A percentile compares a stretch with the other conserved stretches of the same genome.
Conservation (phyloP, 2,113 vertebrate species). For the Melospiza georgiana region DNA sequence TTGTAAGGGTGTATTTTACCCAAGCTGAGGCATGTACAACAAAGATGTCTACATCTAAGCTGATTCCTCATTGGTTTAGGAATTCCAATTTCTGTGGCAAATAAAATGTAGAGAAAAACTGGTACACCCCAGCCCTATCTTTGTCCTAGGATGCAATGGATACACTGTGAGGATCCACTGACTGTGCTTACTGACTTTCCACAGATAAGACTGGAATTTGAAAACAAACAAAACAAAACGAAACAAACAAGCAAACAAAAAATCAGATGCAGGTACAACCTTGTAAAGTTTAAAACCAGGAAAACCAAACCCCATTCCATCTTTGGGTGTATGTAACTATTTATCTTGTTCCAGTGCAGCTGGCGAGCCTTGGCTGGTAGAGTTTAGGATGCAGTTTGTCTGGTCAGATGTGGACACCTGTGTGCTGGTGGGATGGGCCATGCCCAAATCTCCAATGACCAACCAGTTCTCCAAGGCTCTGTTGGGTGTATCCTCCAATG, state of each 20-base stretch:
- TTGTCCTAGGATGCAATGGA: not conserved
- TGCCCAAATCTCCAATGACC: not conserved
- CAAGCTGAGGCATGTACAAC: not conserved
- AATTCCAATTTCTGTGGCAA: not conserved
- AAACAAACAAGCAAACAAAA: not conserved
- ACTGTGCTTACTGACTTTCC: not conserved
- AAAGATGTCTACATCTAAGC: not conserved
- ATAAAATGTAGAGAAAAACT: not conserved
- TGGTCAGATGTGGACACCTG: not conserved
- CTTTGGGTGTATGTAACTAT: not conserved
- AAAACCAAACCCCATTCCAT: not conserved
- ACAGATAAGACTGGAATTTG: not conserved
- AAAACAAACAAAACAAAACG: not conserved
- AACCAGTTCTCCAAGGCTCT: not conserved
- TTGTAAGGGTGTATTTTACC: not conserved
- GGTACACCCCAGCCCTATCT: not conserved
- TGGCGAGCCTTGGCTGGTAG: not conserved
- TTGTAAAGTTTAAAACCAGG: not conserved
- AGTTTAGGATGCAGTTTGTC: not conserved
- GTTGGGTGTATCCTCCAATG: fast-evolving
- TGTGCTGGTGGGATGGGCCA: not conserved
- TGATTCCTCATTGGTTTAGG: not conserved
- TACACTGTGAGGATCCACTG: not conserved
- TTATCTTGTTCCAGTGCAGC: not conserved
- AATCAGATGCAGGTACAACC: not conserved